Base-by-base conservation (phyloP, 2,113 vertebrate species). In the Acanthisitta chloris region DNA sequence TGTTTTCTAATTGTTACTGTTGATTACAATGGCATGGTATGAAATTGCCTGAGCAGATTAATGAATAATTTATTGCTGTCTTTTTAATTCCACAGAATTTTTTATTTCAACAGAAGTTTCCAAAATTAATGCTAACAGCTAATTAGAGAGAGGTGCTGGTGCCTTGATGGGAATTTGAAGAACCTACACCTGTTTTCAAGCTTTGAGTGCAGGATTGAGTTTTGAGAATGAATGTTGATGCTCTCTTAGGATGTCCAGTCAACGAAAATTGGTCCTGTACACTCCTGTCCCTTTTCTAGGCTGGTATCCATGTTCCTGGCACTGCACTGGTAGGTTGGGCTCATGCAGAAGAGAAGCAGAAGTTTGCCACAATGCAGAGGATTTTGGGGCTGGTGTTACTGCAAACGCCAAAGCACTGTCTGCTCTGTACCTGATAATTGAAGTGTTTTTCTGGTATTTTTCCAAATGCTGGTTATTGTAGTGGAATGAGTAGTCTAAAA, bases 241-340 rank as follows among this genome's bases (percentile, higher is more conserved):
- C 48, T 61, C 1, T 23, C 29, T 67, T 15, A 26, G 14, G 43
- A 6, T 45, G 14, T 45, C 67, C 34, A 31, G 36, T 15, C n/a
- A 40, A 33, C 62, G 69, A 12, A 10, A 33, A 42, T 36, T 26
- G 36, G 29, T 23, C 51, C 16, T 19, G 52, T 5, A 11, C 6
- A 0, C 67, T 17, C 13, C 42, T 24, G 3, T 12, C 10, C 2
- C 18, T 49, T 34, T 12, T 40, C 34, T 2, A 10, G 29, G 31
- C 34, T n/a, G 12, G 8, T 4, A 6, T 23, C 33, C 6, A 0
- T 8, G 26, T 19, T 14, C 5, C n/a, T 15, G 61, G 48, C 8
- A 0, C 29, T 14, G 9, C 5, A 4, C 25, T 20, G 24, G 51
- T 12, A 38, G 62, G 28, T 7, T 17, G 8, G 16, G 38, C 13